phyloP scores from a whole-genome alignment of 2,888 invertebrate species.

The Cybosia mesomella region DNA sequence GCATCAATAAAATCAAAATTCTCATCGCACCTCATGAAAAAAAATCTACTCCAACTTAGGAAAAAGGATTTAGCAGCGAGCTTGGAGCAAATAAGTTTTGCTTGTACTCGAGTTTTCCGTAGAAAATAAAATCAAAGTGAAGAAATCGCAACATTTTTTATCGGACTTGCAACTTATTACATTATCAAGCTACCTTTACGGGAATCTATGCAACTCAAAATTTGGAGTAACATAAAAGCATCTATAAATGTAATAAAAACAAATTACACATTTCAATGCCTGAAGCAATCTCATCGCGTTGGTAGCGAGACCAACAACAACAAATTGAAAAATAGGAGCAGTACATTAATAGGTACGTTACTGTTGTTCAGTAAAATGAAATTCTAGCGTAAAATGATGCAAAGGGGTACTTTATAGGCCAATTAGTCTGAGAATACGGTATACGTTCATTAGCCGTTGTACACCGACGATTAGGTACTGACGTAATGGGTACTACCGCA shows the following conservation, averaged over 20 bases:
- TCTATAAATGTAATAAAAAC: conserved; percentile 21
- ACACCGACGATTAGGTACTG: conserved; percentile 58
- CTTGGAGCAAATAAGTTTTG: conserved; percentile 44
- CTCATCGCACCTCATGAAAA: neutral
- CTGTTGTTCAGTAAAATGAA: conserved; percentile 61
- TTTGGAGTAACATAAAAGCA: conserved; percentile 1
- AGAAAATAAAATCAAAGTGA: conserved; percentile 40
- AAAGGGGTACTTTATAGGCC: conserved; percentile 69
- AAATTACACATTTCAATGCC: conserved; percentile 23
- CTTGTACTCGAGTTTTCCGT: conserved; percentile 35
- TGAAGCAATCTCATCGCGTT: conserved; percentile 14
- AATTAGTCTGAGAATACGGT: conserved; percentile 73
- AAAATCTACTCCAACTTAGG: conserved; percentile 24
- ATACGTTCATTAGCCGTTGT: conserved; percentile 68
- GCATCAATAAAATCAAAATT: neutral
- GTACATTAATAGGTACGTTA: conserved; percentile 37
- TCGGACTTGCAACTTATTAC: conserved; percentile 25
- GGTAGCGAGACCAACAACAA: conserved; percentile 30
- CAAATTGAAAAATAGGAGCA: conserved; percentile 34
- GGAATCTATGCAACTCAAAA: conserved; percentile 22
- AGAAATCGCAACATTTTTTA: conserved; percentile 30
- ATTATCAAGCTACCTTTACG: conserved; percentile 16
- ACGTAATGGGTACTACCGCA: conserved; percentile 33
- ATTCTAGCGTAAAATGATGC: conserved; percentile 56
- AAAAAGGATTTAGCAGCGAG: conserved; percentile 40